Conservation (phyloP, 2,797 vertebrate genomes). For the Pseudochromis fuscus region DNA sequence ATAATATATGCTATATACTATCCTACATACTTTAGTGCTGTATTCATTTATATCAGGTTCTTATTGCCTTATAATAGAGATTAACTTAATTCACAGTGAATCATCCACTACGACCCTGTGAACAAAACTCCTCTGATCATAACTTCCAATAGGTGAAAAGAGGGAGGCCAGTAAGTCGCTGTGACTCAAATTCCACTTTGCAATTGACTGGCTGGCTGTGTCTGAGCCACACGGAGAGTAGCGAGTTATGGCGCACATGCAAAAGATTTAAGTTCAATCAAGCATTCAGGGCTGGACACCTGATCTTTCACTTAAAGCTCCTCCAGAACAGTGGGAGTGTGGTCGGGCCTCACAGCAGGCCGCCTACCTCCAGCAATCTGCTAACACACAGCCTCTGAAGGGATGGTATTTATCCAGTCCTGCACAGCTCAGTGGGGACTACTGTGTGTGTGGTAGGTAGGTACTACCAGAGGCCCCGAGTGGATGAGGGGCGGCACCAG, state of each 20-base stretch:
- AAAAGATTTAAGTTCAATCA: constrained; percentile 84
- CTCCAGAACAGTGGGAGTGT: constrained; percentile 77
- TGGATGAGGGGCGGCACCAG: constrained; percentile 17
- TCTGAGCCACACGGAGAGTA: constrained; percentile 48
- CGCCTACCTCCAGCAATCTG: constrained; percentile 72
- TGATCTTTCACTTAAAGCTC: constrained; percentile 83
- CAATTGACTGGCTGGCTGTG: constrained; percentile 28
- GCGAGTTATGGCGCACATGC: constrained; percentile 74
- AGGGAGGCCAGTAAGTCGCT: constrained; percentile 28
- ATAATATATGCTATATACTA: no score
- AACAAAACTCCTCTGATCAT: constrained; percentile 19
- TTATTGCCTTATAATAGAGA: neutral
- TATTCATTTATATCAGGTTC: neutral
- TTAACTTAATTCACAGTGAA: neutral
- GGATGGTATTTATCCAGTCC: constrained; percentile 74
- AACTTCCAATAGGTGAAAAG: constrained; percentile 36
- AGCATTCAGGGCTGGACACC: constrained; percentile 77
- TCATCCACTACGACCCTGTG: no score
- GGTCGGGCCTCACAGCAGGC: constrained; percentile 77
- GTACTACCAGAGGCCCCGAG: constrained; percentile 56
- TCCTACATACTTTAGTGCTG: neutral
- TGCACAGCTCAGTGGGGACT: constrained; percentile 72
- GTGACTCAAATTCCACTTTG: constrained; percentile 59
- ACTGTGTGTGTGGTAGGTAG: constrained; percentile 74
- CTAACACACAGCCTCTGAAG: constrained; percentile 75